Evolutionary conservation across 2,113 vertebrate genomes (phyloP).

Genomic region (Nesoenas mayeri): DNA sequence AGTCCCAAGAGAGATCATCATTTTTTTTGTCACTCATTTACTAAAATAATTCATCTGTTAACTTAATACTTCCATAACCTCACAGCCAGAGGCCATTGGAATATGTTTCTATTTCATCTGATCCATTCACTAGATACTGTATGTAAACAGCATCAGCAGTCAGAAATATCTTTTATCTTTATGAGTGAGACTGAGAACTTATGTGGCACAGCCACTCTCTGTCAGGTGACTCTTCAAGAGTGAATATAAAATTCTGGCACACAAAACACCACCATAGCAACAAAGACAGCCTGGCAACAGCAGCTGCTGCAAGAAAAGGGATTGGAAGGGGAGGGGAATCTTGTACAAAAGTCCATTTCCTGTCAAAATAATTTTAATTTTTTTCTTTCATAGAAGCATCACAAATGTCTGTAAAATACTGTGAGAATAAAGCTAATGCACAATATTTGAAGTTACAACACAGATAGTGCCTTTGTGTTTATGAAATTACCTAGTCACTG

Average conservation of each 20-base stretch:
- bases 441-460: background rate
- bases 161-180: background rate
- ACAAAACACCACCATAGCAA: conserved; percentile 52
- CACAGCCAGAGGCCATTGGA: background rate
- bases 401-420: background rate
- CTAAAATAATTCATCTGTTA: background rate
- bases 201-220: conserved; percentile 27
- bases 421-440: background rate
- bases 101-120: background rate
- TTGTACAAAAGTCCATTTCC: background rate
- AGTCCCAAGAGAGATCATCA: background rate
- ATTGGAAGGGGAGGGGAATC: background rate
- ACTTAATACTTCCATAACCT: background rate
- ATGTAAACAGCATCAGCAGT: background rate
- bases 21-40: background rate
- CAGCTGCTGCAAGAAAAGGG: conserved; percentile 4
- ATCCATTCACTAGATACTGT: background rate
- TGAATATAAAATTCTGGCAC: conserved; percentile 43
- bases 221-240: conserved; percentile 38
- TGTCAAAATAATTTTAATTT: background rate
- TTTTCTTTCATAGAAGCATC: background rate
- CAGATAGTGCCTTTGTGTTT: background rate
- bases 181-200: background rate
- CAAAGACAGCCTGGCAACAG: conserved; percentile 44
- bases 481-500: background rate